These are phyloP conservation scores for Heliopora coerulea DNA, from an alignment of 92 coral and sea anemone species.

Conservation along the genomic window DNA sequence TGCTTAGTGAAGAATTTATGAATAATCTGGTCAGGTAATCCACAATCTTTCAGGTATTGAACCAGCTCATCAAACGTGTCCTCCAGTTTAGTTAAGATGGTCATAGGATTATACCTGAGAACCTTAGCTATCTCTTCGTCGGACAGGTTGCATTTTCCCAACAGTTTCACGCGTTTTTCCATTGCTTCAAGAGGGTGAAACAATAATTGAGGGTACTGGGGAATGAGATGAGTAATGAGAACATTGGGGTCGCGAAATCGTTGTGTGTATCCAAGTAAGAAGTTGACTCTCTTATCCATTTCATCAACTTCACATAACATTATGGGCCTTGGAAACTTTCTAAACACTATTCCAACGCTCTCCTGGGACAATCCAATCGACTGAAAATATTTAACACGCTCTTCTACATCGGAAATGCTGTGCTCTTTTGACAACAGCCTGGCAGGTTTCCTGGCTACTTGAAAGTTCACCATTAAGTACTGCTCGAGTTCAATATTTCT, in stretches of 20 bases:
- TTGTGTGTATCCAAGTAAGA: conserved; percentile 23
- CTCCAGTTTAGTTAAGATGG: conserved; percentile 22
- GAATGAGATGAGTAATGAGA: conserved; percentile 24
- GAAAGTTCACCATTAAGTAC: conserved; percentile 6
- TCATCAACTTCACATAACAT: conserved; percentile 20
- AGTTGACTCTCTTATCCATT: conserved; percentile 25
- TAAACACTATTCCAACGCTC: conserved; percentile 14
- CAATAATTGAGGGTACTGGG: conserved; percentile 25
- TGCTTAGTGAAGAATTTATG: conserved; percentile 35
- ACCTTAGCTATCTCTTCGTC: conserved; percentile 31
- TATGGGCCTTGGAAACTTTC: conserved; percentile 15
- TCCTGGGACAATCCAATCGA: conserved; percentile 33
- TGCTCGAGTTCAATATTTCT: conserved; percentile 14
- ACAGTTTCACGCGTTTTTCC: conserved; percentile 17
- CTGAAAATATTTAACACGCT: conserved; percentile 15
- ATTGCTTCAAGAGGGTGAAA: conserved; percentile 3
- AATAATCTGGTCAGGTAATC: conserved; percentile 24
- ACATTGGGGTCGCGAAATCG: conserved; percentile 29
- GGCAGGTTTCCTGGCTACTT: conserved; percentile 18
- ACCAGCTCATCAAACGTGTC: conserved; percentile 29
- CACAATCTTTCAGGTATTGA: conserved; percentile 26
- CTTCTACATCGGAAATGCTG: conserved; percentile 3
- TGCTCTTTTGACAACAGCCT: conserved; percentile 5
- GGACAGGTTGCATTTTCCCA: conserved; percentile 17
- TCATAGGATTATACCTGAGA: conserved; percentile 33